Percentiles rank a stretch among this genome's conserved stretches.
Evolutionary conservation across 2,888 invertebrate genomes (phyloP).

Genomic region (Caradrina clavipalpis): DNA sequence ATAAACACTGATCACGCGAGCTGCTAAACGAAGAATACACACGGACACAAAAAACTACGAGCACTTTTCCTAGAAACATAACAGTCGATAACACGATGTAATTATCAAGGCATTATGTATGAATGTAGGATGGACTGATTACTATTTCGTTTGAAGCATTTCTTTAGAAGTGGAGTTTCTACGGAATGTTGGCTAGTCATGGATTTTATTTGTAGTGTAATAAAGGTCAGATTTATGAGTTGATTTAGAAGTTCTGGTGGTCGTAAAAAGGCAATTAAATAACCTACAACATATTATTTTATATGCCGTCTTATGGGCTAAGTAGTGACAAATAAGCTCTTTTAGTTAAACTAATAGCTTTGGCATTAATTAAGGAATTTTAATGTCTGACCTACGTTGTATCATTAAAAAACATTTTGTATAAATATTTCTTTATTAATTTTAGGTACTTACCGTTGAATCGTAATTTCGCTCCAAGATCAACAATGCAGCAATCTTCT

Average conservation of each 20-base stretch:
- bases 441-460: conserved; percentile 40
- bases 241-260: conserved; percentile 10
- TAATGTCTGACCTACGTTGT: neutral
- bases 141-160: conserved; percentile 33
- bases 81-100: conserved; percentile 57
- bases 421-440: neutral
- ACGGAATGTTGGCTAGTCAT: conserved; percentile 40
- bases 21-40: conserved; percentile 56
- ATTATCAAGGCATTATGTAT: conserved; percentile 55
- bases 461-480: conserved; percentile 26
- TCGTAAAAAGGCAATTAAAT: conserved; percentile 42
- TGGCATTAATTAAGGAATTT: neutral
- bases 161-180: conserved; percentile 48
- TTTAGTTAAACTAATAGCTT: conserved; percentile 1
- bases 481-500: conserved; percentile 9
- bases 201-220: conserved; percentile 25
- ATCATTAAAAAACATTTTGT: neutral
- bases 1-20: conserved; percentile 77
- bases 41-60: conserved; percentile 44
- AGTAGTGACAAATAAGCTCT: conserved; percentile 7
- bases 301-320: conserved; percentile 8
- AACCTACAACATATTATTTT: conserved; percentile 18
- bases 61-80: conserved; percentile 54
- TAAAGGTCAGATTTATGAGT: conserved; percentile 46
- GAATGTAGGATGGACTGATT: conserved; percentile 47